These are phyloP conservation scores for Tyto alba DNA, from an alignment of 2,113 vertebrate species.

Conservation along the genomic window DNA sequence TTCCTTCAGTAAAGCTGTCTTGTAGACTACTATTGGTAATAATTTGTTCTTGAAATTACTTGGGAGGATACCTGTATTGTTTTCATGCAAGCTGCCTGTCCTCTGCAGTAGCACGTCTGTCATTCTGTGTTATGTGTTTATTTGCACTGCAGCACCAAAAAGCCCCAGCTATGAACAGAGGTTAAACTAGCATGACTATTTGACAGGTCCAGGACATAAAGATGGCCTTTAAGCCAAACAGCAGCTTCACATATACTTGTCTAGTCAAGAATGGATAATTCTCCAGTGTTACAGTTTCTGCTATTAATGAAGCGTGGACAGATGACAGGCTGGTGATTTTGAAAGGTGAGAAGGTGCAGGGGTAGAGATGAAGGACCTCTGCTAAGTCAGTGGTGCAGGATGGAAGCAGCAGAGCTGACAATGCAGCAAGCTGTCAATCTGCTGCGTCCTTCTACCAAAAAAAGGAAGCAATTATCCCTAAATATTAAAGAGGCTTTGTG, in stretches of 20 bases:
- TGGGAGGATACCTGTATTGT: not conserved
- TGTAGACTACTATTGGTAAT: not conserved
- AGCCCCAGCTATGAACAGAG: not conserved
- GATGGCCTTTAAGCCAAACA: not conserved
- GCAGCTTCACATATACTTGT: not conserved
- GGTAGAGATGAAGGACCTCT: not conserved
- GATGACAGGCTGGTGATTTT: not conserved
- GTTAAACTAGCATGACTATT: not conserved
- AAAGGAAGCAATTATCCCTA: not conserved
- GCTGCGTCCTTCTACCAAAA: not conserved
- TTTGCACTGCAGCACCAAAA: not conserved
- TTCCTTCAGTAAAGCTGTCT: not conserved
- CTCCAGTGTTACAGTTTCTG: not conserved
- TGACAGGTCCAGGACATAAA: not conserved
- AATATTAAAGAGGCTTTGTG: not conserved
- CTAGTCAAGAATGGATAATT: not conserved
- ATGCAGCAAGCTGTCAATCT: not conserved
- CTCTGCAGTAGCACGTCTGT: not conserved
- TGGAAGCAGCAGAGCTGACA: not conserved
- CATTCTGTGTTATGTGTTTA: not conserved
- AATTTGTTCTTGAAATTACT: slow-evolving; percentile 5
- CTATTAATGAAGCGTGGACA: not conserved
- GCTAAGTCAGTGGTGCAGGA: not conserved
- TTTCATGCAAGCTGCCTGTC: not conserved
- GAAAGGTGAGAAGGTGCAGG: not conserved